These are phyloP conservation scores for Chelonus formosanus DNA, from an alignment of 2,888 invertebrate genomes.

Conservation along the genomic window DNA sequence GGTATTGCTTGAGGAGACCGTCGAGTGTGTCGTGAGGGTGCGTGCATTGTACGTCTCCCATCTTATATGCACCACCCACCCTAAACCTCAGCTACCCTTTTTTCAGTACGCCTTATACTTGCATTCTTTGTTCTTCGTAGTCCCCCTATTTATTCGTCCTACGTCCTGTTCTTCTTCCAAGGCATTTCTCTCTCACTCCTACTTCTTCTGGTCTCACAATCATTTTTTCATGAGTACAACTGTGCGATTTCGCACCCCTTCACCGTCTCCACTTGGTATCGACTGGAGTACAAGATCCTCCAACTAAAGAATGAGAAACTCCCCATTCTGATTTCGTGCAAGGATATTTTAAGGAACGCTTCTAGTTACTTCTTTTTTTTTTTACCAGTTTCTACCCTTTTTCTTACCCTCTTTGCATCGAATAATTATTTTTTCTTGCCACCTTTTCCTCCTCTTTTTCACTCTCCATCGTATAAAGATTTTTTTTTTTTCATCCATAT, in stretches of 20 bases:
- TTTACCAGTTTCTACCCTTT: conserved; percentile 19
- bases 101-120: conserved; percentile 58
- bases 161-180: conserved; percentile 5
- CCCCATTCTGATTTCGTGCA: conserved; percentile 41
- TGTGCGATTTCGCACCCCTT: conserved; percentile 62
- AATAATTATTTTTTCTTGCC: conserved; percentile 25
- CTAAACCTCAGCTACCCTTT: conserved; percentile 45
- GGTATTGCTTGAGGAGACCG: conserved; percentile 60
- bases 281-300: conserved; percentile 33
- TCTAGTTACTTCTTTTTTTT: conserved; percentile 39
- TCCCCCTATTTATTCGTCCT: conserved; percentile 22
- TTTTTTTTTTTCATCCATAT: too few relatives aligned
- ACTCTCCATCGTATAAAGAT: neutral
- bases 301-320: conserved; percentile 38
- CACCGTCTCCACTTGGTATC: conserved; percentile 44
- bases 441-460: conserved; percentile 1
- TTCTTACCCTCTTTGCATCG: conserved; percentile 22
- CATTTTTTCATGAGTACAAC: conserved; percentile 14
- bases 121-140: conserved; percentile 53
- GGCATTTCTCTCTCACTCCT: neutral
- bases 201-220: conserved; percentile 12
- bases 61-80: conserved; percentile 57
- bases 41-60: conserved; percentile 63
- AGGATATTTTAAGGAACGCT: conserved; percentile 60
- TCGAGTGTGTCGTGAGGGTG: conserved; percentile 61